phyloP scores from a whole-genome alignment of 2,113 vertebrate genomes.

The Myotis davidii region DNA sequence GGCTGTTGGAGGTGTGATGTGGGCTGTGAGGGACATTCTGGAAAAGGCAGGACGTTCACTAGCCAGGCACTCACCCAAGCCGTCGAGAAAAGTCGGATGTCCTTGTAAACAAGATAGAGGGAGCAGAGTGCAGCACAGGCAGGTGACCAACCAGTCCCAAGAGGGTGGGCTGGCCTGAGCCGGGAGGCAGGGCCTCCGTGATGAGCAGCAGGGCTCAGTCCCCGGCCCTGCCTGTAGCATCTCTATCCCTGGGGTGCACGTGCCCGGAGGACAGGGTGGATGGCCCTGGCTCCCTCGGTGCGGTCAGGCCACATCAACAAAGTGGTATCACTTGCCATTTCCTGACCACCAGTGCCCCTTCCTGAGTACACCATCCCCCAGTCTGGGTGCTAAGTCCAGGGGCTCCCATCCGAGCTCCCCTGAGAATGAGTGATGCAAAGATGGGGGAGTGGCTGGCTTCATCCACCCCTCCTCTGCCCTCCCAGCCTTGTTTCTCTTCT shows the following conservation, averaged over 20 bases:
- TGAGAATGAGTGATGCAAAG: background rate
- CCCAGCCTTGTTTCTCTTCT: background rate
- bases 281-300: background rate
- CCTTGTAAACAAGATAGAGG: background rate
- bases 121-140: background rate
- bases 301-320: background rate
- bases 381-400: background rate
- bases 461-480: background rate
- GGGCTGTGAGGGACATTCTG: background rate
- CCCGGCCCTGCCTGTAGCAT: background rate
- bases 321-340: background rate
- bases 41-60: background rate
- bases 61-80: background rate
- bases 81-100: background rate
- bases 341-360: background rate
- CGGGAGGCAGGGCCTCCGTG: background rate
- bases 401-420: too few relatives aligned
- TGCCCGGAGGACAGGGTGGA: background rate
- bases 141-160: background rate
- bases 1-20: background rate
- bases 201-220: background rate
- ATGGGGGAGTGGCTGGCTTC: background rate
- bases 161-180: background rate
- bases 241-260: background rate
- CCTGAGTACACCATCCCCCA: background rate